These are phyloP conservation scores for Gobius niger DNA, from an alignment of 2,113 vertebrate species.

Conservation along the genomic window DNA sequence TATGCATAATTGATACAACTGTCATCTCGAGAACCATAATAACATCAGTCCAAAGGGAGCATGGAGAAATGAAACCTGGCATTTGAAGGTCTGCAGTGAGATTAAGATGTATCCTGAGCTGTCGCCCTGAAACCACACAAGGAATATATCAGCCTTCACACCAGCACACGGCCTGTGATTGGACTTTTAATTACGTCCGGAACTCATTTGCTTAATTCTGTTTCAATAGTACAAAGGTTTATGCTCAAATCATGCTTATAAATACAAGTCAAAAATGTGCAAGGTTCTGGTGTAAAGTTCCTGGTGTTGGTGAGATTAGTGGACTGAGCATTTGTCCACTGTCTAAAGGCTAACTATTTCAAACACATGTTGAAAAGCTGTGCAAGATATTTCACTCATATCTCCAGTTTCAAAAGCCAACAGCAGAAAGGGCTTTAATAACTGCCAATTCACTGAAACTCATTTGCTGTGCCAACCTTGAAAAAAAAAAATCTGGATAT, in stretches of 20 bases:
- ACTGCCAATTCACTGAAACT: too few relatives aligned
- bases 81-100: conserved; percentile 62
- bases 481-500: too few relatives aligned
- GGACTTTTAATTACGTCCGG: conserved; percentile 48
- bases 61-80: conserved; percentile 62
- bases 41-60: conserved; percentile 63
- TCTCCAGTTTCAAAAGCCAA: too few relatives aligned
- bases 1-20: conserved; percentile 74
- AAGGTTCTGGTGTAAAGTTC: too few relatives aligned
- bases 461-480: too few relatives aligned
- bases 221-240: background rate
- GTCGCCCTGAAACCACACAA: conserved; percentile 54
- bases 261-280: background rate
- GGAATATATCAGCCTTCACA: conserved; percentile 52
- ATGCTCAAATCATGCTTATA: background rate
- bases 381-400: too few relatives aligned
- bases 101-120: conserved; percentile 60
- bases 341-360: too few relatives aligned
- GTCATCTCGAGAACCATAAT: conserved; percentile 66
- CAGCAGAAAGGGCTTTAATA: too few relatives aligned
- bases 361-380: too few relatives aligned
- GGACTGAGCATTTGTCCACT: too few relatives aligned
- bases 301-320: background rate
- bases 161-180: conserved; percentile 45
- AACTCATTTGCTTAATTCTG: conserved; percentile 37